Conservation (phyloP, 2,888 invertebrate genomes). For the Willowsia nigromaculata region DNA sequence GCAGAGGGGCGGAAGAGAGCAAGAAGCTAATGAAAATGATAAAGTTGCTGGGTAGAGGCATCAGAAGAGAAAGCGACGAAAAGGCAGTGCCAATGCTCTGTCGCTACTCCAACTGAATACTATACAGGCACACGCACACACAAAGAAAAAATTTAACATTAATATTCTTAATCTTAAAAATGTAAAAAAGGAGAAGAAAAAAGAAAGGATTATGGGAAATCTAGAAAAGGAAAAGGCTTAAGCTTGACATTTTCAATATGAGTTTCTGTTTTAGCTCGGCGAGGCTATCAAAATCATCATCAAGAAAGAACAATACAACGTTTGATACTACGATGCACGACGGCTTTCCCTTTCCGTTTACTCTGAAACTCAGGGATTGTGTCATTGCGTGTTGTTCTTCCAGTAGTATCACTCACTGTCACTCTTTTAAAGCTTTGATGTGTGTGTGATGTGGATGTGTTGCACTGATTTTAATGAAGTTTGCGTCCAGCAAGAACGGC, state of each 20-base stretch:
- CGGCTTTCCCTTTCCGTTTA: no score
- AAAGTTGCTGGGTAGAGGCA: not conserved
- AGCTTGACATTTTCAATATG: slow-evolving; percentile 50
- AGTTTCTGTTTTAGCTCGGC: not conserved
- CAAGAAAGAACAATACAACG: not conserved
- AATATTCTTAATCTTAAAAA: slow-evolving; percentile 19
- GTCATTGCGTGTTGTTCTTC: not conserved
- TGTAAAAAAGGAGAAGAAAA: not conserved
- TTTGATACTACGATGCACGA: no score
- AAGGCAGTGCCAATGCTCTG: not conserved
- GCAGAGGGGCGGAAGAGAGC: slow-evolving; percentile 47
- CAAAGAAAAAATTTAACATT: not conserved
- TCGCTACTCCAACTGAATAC: not conserved
- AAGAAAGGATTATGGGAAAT: not conserved
- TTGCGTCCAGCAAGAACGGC: no score
- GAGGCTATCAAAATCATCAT: not conserved
- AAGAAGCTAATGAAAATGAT: slow-evolving; percentile 50
- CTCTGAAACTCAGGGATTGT: no score
- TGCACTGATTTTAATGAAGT: no score
- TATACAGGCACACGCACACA: not conserved
- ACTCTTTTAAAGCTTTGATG: not conserved
- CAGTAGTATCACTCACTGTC: not conserved
- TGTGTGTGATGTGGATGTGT: no score
- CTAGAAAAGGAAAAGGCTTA: not conserved
- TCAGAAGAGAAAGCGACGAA: not conserved